phyloP scores from a whole-genome alignment of 2,113 vertebrate species.

The Rana temporaria region DNA sequence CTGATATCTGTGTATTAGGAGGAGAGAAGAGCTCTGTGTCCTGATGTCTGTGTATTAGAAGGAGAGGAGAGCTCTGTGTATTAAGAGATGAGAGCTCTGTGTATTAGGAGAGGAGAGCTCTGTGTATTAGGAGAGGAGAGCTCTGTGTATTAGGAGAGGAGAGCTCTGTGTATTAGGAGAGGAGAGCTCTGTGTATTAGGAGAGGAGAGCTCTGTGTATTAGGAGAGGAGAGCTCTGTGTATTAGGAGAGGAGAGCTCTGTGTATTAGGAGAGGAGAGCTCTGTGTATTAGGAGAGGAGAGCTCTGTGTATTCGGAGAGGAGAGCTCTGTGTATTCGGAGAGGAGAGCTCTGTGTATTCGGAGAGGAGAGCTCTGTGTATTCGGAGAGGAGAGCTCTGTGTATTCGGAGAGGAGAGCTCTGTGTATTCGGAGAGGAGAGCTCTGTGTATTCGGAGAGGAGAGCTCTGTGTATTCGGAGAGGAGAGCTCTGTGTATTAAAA shows the following conservation, averaged over 20 bases:
- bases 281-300: constrained; percentile 29
- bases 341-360: neutral
- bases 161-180: neutral
- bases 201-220: neutral
- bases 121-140: neutral
- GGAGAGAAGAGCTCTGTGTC: no score
- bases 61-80: no score
- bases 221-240: constrained; percentile 7
- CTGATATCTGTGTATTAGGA: neutral
- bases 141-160: constrained; percentile 5
- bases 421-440: neutral
- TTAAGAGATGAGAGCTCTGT: neutral
- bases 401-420: neutral
- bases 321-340: constrained; percentile 26
- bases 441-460: neutral
- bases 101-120: constrained; percentile 6
- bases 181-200: no score
- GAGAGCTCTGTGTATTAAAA: no score
- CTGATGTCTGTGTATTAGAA: neutral
- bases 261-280: neutral
- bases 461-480: neutral
- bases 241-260: neutral
- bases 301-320: neutral
- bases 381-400: constrained; percentile 17
- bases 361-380: neutral